A percentile compares a stretch with the other conserved stretches of the same genome.
Evolutionary conservation across 2,797 vertebrate species (phyloP).

Genomic region (Lateolabrax maculatus): DNA sequence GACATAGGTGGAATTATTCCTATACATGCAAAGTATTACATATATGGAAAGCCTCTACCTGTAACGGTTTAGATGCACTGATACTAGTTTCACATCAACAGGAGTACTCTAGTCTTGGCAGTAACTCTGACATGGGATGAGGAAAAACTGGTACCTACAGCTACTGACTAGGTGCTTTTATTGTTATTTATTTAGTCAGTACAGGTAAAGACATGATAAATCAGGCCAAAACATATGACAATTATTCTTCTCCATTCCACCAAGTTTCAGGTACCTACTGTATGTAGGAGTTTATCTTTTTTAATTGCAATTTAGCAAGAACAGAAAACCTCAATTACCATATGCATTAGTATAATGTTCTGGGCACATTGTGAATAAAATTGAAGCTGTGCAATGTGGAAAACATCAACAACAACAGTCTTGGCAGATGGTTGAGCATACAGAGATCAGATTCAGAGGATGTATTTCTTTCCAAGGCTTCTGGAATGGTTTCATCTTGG

Average conservation of each 20-base stretch:
- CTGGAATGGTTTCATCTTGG: constrained; percentile 15
- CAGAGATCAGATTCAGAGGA: constrained; percentile 12
- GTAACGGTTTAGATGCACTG: neutral
- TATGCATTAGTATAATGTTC: constrained; percentile 17
- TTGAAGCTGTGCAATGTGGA: constrained; percentile 33
- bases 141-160: neutral
- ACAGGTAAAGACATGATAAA: constrained; percentile 2
- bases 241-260: neutral
- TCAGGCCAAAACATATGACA: neutral
- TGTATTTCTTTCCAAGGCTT: constrained; percentile 25
- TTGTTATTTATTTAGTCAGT: neutral
- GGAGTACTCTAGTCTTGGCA: neutral
- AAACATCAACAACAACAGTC: constrained; percentile 36
- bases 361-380: constrained; percentile 34
- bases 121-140: neutral
- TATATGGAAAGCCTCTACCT: neutral
- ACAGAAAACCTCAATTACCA: constrained; percentile 6
- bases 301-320: constrained; percentile 20
- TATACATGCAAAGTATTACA: neutral
- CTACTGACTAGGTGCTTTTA: neutral
- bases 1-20: neutral
- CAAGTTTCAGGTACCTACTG: constrained; percentile 2
- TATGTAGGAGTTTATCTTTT: neutral
- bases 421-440: constrained; percentile 5
- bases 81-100: neutral